Base-by-base conservation (phyloP, 2,888 invertebrate genomes). In the Ethmia dodecea region DNA sequence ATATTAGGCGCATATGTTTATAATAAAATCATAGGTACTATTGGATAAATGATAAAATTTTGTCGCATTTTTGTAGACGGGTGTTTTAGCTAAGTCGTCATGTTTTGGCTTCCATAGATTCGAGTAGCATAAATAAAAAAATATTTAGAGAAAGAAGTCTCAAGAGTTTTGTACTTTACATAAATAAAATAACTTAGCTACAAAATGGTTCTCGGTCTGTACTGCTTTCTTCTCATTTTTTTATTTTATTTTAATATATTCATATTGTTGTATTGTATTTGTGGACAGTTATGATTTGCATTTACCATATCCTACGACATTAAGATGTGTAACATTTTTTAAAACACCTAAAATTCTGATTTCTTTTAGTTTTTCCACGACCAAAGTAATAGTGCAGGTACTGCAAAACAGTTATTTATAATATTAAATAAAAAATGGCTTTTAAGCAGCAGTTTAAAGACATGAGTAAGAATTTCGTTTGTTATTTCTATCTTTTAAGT, bases 71-170 rank as follows among this genome's bases (percentile, higher is more conserved):
- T 69, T 60, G 65, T 66, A 57, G 73, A 54, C 65, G 67, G 48
- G 42, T 65, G 63, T 26, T 53, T 47, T 68, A 66, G 70, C 53
- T 58, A 55, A 59, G 50, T 63, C 65, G 61, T 67, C 70, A 64
- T 46, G 47, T 69, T 75, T 79, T 77, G 84, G 83, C 83, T 84
- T 84, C 83, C 83, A 84, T 81, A 81, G 78, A 61, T 72, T 79
- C 65, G 72, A 62, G 74, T 77, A 78, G 74, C 45, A 42, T 52
- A 31, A 50, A 26, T 26, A 47, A 35, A 40, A 40, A 35, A 38
- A 34, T 33, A 31, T 36, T 32, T 33, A 37, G 20, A 28, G 16
- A 37, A 40, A 35, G 31, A 31, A 26, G 14, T 39, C 33, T 39
- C 33, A 22, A 39, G 31, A 32, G 20, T 74, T 76, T 80, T 81